Evolutionary conservation across 2,797 vertebrate genomes (phyloP).

Genomic region (Heliangelus exortis): DNA sequence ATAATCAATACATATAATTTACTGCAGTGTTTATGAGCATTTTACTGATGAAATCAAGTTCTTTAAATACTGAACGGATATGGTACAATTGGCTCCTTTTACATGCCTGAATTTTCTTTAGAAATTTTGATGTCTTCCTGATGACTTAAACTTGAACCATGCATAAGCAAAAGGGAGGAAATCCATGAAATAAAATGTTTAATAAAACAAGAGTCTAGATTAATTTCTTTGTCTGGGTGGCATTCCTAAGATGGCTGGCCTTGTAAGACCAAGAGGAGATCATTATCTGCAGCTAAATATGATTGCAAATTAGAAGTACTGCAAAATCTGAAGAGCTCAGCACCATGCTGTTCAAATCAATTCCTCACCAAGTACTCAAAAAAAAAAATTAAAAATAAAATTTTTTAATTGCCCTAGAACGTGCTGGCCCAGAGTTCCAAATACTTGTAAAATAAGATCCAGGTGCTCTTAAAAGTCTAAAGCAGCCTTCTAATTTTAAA

Average conservation of each 20-base stretch:
- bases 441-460: slow-evolving; percentile 77
- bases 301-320: slow-evolving; percentile 60
- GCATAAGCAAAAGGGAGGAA: background rate
- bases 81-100: background rate
- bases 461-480: slow-evolving; percentile 69
- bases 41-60: background rate
- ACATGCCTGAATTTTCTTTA: background rate
- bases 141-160: background rate
- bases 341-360: slow-evolving; percentile 35
- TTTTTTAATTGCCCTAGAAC: slow-evolving; percentile 62
- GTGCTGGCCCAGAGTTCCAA: slow-evolving; percentile 54
- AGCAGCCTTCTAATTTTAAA: slow-evolving; percentile 63
- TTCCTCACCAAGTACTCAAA: slow-evolving; percentile 56
- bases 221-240: slow-evolving; percentile 4
- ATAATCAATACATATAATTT: background rate
- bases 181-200: slow-evolving; percentile 12
- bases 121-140: background rate
- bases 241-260: slow-evolving; percentile 30
- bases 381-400: slow-evolving; percentile 33
- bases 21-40: background rate
- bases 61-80: background rate
- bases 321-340: slow-evolving; percentile 36
- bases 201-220: background rate
- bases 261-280: slow-evolving; percentile 33
- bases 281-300: slow-evolving; percentile 11